Base-by-base conservation (phyloP, 2,797 vertebrate genomes). In the Lemur catta region DNA sequence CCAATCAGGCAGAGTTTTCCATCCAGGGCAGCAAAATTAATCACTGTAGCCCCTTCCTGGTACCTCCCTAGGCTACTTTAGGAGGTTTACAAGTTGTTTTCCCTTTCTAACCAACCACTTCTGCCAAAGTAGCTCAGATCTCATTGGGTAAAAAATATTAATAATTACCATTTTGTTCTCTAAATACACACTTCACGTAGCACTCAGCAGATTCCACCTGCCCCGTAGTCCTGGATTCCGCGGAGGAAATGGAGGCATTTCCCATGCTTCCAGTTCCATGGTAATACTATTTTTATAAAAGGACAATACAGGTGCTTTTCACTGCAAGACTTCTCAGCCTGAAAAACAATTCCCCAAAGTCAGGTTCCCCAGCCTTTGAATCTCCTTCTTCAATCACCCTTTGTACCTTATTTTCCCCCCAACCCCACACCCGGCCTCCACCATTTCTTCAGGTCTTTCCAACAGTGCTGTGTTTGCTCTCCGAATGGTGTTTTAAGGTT, bases 401-500 rank as follows among this genome's bases (percentile, higher is more conserved):
- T 80, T 93, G 12, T 18, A 28, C 35, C 91, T 87, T n/a, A 7
- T 69, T 72, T 48, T 33, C 93, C 87, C 91, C 84, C 84, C 78
- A 33, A 76, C 41, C 41, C 61, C 13, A 24, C 84, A 41, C 78
- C 26, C 72, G 22, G 71, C 57, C 22, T 50, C 59, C 71, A 96
- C 94, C 69, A 48, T 71, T 95, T 78, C 93, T 72, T 84, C 76
- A 74, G 59, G 2, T 88, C 88, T 92, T 35, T 0, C 90, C 74
- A 35, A 33, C 30, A 61, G 82, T 91, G 80, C 63, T 90, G 35
- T 75, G 43, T 97, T 97, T 98, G 75, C 9, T 50, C 35, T 97
- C 46, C 93, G 94, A 94, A 87, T 96, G 81, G 86, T 93, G 33
- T 96, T 97, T 97, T 97, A 96, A 97, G 96, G 65, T 84, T 76